A percentile compares a stretch with the other conserved stretches of the same genome.
Conservation (phyloP, 2,113 vertebrate species). For the Aplodontia rufa region DNA sequence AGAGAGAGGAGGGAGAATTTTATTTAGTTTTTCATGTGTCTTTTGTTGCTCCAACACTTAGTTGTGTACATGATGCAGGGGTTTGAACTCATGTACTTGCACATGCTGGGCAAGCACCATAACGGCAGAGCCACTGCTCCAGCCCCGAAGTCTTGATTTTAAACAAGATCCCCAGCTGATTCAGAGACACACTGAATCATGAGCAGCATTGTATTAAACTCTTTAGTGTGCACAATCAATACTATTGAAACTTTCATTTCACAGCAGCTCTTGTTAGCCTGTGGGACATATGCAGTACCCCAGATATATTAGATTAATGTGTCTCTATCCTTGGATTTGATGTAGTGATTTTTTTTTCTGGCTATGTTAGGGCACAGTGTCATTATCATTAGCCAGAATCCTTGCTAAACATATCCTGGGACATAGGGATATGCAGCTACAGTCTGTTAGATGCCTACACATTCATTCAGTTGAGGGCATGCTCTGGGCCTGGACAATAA, state of each 20-base stretch:
- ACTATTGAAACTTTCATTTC: not conserved
- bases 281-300: not conserved
- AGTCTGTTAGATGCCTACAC: not conserved
- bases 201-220: not conserved
- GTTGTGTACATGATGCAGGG: no score
- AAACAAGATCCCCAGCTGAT: slow-evolving; percentile 12
- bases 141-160: not conserved
- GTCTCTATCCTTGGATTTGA: not conserved
- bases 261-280: not conserved
- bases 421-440: not conserved
- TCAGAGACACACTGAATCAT: not conserved
- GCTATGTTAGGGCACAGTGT: not conserved
- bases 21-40: no score
- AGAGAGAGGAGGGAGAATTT: no score
- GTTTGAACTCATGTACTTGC: no score
- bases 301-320: not conserved
- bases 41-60: no score
- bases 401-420: not conserved
- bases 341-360: not conserved
- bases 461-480: not conserved
- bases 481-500: not conserved
- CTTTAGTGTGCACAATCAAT: not conserved
- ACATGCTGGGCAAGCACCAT: no score
- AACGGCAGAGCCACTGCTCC: no score
- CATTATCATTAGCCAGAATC: not conserved